Conservation (phyloP, 2,888 invertebrate species). For the Perizoma affinitatum region DNA sequence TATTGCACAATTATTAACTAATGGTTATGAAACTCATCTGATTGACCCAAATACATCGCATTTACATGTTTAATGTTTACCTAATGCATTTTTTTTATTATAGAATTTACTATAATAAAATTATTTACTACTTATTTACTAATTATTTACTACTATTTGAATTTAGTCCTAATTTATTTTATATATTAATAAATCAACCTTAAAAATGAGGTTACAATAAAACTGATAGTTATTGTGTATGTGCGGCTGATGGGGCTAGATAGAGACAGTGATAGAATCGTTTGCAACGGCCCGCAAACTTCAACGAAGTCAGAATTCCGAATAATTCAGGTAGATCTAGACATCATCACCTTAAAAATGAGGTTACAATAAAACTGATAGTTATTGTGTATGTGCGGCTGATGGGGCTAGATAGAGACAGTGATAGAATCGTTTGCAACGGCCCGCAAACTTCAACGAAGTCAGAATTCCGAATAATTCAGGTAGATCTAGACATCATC, state of each 20-base stretch:
- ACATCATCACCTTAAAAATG: too few relatives aligned
- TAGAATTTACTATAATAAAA: too few relatives aligned
- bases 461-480: constrained; percentile 72
- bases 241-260: constrained; percentile 27
- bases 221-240: constrained; percentile 1
- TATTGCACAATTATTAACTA: constrained; percentile 12
- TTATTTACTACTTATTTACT: too few relatives aligned
- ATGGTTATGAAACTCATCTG: constrained; percentile 14
- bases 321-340: constrained; percentile 79
- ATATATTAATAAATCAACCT: too few relatives aligned
- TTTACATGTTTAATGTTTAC: constrained; percentile 9
- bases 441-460: constrained; percentile 64
- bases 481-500: constrained; percentile 72
- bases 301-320: constrained; percentile 62
- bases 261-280: constrained; percentile 48
- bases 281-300: constrained; percentile 57
- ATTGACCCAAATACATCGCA: constrained; percentile 23
- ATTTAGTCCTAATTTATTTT: too few relatives aligned
- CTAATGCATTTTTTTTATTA: neutral
- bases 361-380: neutral
- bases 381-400: constrained; percentile 5
- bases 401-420: constrained; percentile 40
- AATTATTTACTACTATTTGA: too few relatives aligned
- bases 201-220: too few relatives aligned
- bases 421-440: constrained; percentile 46